Percentiles rank a stretch among this genome's conserved stretches.
phyloP scores from a whole-genome alignment of 2,797 vertebrate genomes.

The Anguilla megastoma region DNA sequence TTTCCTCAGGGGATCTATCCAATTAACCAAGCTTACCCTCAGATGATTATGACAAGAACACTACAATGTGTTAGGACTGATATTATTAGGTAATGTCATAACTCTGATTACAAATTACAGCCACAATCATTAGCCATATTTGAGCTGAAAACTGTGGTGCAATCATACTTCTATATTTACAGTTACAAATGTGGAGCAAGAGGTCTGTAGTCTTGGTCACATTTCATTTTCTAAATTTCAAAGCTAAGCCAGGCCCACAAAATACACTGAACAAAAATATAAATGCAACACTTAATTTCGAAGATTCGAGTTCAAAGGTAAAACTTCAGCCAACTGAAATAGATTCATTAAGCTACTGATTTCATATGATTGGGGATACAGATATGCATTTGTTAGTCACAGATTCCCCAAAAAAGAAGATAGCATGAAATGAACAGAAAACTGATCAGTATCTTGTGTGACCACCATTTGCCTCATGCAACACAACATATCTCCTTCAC shows the following conservation, averaged over 20 bases:
- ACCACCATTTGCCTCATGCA: too few species aligned
- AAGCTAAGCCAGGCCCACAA: neutral
- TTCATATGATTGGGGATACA: too few species aligned
- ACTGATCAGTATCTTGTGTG: too few species aligned
- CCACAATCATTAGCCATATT: neutral
- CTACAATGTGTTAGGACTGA: neutral
- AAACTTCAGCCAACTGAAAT: too few species aligned
- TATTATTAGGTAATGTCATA: neutral
- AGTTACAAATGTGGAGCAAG: neutral
- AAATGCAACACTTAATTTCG: too few species aligned
- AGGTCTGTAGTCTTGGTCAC: neutral
- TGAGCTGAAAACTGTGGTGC: neutral
- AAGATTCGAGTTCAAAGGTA: too few species aligned
- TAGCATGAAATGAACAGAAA: too few species aligned
- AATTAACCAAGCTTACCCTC: neutral
- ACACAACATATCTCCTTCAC: too few species aligned
- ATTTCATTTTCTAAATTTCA: neutral
- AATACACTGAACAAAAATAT: too few species aligned
- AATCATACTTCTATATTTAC: neutral
- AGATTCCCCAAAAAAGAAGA: too few species aligned
- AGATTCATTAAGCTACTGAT: too few species aligned
- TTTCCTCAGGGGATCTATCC: neutral
- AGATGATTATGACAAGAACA: neutral
- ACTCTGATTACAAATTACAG: neutral
- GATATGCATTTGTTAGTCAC: too few species aligned